Evolutionary conservation across 2,113 vertebrate genomes (phyloP), one percentile per base, ranked within the genome.

Genomic region (western clawed frog (Xenopus tropicalis)): DNA sequence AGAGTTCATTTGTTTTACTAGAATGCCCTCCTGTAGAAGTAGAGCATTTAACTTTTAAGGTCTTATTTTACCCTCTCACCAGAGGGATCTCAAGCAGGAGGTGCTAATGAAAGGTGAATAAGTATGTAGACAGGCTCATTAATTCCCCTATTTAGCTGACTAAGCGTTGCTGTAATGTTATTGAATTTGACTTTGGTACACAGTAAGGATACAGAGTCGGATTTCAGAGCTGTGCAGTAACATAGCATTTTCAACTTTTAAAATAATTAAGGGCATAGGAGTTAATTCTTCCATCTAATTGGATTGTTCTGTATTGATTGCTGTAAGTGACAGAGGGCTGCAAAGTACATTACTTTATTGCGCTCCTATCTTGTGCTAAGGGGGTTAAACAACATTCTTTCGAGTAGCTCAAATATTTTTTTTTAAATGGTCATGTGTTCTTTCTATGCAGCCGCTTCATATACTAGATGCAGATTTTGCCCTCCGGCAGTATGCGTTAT

Each of bases 111-210:
- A 61, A 74, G 64, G 57, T 74, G 72, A 46, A 62, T 48, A 71
- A 24, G 71, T 59, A n/a, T 65, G 24, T 24, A 46, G 52, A 66
- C 54, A 64, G 72, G 72, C 72, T 68, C 72, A 74, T 74, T 74
- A 74, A 74, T 74, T 61, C 46, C 64, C 9, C 54, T 20, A 21
- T 74, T 67, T 68, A 61, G 72, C 72, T 74, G 72, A 74, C 64
- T 48, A 68, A 61, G 72, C 64, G 23, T 61, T 44, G 6, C 57
- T 29, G 24, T 74, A 74, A 74, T 74, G 65, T 44, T 58, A 74
- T 69, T 69, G 72, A 37, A 58, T 67, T 67, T 74, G 64, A 74
- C 72, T 74, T 74, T 67, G 72, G 23, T 66, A n/a, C 56, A 67
- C 63, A 67, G 54, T 25, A 59, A 58, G 72, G 56, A 66, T 74